These are phyloP conservation scores for Portevinia maculata DNA, from an alignment of 2,888 invertebrate genomes.

Conservation along the genomic window DNA sequence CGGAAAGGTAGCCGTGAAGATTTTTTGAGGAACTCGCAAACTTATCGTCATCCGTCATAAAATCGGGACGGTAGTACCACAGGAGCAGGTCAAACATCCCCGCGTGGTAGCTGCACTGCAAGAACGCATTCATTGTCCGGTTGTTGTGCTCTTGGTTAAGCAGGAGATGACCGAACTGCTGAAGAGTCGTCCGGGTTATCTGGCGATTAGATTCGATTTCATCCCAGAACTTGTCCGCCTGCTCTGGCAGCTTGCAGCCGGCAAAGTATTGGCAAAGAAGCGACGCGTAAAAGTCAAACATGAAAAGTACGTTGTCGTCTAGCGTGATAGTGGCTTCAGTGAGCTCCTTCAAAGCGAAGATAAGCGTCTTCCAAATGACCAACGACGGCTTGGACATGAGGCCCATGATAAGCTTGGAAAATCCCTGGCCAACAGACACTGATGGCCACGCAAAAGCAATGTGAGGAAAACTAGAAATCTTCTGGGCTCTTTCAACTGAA, in stretches of 20 bases:
- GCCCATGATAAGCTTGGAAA: slow-evolving; percentile 79
- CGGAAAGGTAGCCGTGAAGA: slow-evolving; percentile 77
- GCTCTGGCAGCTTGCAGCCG: slow-evolving; percentile 80
- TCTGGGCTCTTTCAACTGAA: not conserved
- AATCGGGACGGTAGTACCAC: slow-evolving; percentile 80
- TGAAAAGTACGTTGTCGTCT: slow-evolving; percentile 77
- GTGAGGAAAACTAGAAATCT: slow-evolving; percentile 71
- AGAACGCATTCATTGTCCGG: slow-evolving; percentile 80
- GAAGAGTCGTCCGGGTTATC: slow-evolving; percentile 77
- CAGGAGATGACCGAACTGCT: slow-evolving; percentile 78
- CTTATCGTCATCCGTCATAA: slow-evolving; percentile 68
- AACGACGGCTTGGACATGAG: slow-evolving; percentile 81
- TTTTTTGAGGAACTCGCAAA: slow-evolving; percentile 45
- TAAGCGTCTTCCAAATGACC: slow-evolving; percentile 80
- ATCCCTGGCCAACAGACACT: slow-evolving; percentile 77
- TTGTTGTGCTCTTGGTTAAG: slow-evolving; percentile 80
- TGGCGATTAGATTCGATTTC: slow-evolving; percentile 76
- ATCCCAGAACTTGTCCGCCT: slow-evolving; percentile 78
- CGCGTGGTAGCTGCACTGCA: slow-evolving; percentile 78
- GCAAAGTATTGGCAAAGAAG: slow-evolving; percentile 80
- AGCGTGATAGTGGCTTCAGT: slow-evolving; percentile 71
- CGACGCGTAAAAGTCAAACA: slow-evolving; percentile 79
- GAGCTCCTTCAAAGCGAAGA: slow-evolving; percentile 78
- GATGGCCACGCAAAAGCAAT: slow-evolving; percentile 79
- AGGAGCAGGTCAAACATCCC: slow-evolving; percentile 78